Evolutionary conservation across 2,797 vertebrate species (phyloP), one percentile per base, ranked within the genome.

Genomic region (Pelodytes ibericus): DNA sequence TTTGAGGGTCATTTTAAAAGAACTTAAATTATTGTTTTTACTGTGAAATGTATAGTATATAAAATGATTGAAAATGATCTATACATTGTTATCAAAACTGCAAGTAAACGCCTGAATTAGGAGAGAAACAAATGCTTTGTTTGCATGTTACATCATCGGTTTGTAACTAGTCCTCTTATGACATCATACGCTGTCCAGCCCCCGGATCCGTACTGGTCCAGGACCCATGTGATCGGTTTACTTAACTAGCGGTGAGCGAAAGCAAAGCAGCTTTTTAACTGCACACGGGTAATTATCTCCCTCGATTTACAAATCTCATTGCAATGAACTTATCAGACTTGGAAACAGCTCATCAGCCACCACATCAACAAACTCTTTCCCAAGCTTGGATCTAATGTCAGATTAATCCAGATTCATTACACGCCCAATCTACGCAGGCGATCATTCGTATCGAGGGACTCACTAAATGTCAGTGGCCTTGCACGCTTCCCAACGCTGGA

Each of bases 391-490:
- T 73, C 63, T 74, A 66, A 73, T 79, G 44, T 74, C 76, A 57
- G 70, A 73, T 62, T 67, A 72, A 72, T 73, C 64, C 71, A 62
- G 71, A 74, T 74, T 79, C 77, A 79, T 79, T 79, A 79, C 77
- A 79, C 31, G 77, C 69, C 47, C 71, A 73, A 79, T 79, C 77
- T 69, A 24, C 44, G 64, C 26, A 44, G 77, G 71, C 63, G 71
- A 74, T 79, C 71, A 74, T 64, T 69, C 64, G 49, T 72, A 79
- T 73, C 77, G 77, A 63, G 77, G 77, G 77, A 79, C 77, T 79
- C 77, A n/a, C 71, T 74, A 61, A n/a, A 79, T 73, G 71, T 73
- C 64, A 74, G 57, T n/a, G 64, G 57, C 30, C 47, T 24, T 10
- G 4, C 1, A 15, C 64, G 71, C 71, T 57, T 73, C 44, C 71